Conservation (phyloP, 2,888 invertebrate genomes). For the Nymphalis urticae region DNA sequence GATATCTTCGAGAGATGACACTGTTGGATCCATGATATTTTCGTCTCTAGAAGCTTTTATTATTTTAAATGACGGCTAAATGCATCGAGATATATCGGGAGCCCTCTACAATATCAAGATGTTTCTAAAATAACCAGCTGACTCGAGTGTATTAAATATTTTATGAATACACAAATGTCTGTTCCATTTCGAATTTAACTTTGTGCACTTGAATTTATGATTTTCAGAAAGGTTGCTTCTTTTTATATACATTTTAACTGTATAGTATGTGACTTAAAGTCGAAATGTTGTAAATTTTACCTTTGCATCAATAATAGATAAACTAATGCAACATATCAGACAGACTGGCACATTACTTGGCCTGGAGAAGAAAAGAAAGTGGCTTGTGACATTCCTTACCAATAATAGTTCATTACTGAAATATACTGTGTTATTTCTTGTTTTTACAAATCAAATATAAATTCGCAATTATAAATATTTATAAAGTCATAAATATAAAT, state of each 20-base stretch:
- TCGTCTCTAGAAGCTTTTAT: background rate
- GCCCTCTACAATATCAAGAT: constrained; percentile 33
- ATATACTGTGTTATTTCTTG: too few species aligned
- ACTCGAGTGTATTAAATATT: constrained; percentile 28
- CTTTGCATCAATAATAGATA: too few species aligned
- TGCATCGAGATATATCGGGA: constrained; percentile 22
- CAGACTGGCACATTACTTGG: too few species aligned
- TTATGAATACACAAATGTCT: constrained; percentile 22
- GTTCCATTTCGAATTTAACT: constrained; percentile 14
- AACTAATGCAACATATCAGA: too few species aligned
- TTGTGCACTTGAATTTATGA: constrained; percentile 3
- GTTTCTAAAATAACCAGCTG: constrained; percentile 28
- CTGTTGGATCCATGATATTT: background rate
- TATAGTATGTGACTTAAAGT: background rate
- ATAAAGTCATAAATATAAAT: too few species aligned
- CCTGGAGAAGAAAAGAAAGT: too few species aligned
- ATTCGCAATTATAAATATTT: too few species aligned
- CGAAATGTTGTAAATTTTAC: background rate
- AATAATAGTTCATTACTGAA: too few species aligned
- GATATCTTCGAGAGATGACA: too few species aligned
- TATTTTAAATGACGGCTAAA: background rate
- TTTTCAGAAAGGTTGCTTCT: background rate
- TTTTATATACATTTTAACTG: background rate
- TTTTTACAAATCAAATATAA: too few species aligned
- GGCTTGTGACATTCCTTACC: too few species aligned